A percentile compares a stretch with the other conserved stretches of the same genome.
Conservation (phyloP, 2,888 invertebrate species). For the Myopa tessellatipennis region DNA sequence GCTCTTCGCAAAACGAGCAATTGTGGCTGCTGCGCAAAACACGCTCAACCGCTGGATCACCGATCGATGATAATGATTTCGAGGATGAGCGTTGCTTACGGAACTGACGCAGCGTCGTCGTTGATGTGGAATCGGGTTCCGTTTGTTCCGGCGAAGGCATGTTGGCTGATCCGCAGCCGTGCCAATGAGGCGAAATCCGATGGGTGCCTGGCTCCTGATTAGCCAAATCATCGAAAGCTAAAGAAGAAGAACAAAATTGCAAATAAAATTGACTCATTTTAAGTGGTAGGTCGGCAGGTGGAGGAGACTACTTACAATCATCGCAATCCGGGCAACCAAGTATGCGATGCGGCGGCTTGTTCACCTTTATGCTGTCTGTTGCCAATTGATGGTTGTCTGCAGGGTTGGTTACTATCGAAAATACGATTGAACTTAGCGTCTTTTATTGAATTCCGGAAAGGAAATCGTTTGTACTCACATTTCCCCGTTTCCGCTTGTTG, state of each 20-base stretch:
- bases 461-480: conserved; percentile 46
- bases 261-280: background rate
- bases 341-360: conserved; percentile 52
- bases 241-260: background rate
- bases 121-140: conserved; percentile 60
- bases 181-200: conserved; percentile 36
- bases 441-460: conserved; percentile 3
- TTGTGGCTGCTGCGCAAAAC: conserved; percentile 54
- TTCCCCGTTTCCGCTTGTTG: conserved; percentile 50
- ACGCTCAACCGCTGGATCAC: conserved; percentile 40
- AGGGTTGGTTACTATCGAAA: conserved; percentile 25
- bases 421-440: background rate
- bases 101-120: conserved; percentile 60
- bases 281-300: background rate
- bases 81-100: conserved; percentile 54
- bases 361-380: conserved; percentile 25
- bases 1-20: conserved; percentile 59
- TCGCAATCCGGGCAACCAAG: conserved; percentile 63
- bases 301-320: conserved; percentile 55
- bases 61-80: conserved; percentile 1
- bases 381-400: conserved; percentile 17
- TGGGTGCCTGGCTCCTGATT: conserved; percentile 24
- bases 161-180: conserved; percentile 50
- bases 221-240: conserved; percentile 34
- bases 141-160: conserved; percentile 63